These are phyloP conservation scores for Neoarius graeffei DNA, from an alignment of 2,113 vertebrate species.

Conservation along the genomic window DNA sequence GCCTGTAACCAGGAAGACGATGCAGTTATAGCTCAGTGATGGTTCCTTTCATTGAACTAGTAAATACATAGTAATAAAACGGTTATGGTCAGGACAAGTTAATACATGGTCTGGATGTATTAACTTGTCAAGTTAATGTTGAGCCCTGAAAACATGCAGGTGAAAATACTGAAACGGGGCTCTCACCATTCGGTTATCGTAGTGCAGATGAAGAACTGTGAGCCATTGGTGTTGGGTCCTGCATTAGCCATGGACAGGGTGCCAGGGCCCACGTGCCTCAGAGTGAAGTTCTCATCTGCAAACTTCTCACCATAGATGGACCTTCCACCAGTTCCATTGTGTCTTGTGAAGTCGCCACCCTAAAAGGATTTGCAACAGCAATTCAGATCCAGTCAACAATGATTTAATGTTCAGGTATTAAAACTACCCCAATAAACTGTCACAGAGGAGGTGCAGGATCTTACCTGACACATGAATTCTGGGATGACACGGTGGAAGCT, in stretches of 20 bases:
- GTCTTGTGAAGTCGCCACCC: slow-evolving; percentile 93
- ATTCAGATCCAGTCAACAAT: background rate
- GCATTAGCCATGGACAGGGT: slow-evolving; percentile 96
- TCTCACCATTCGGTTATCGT: slow-evolving; percentile 83
- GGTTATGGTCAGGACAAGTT: too few species aligned
- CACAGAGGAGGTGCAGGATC: background rate
- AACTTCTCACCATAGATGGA: slow-evolving; percentile 94
- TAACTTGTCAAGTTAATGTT: background rate
- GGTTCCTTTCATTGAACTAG: too few species aligned
- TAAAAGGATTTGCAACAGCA: slow-evolving; percentile 48
- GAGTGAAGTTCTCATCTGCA: slow-evolving; percentile 87
- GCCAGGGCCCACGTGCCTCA: slow-evolving; percentile 83
- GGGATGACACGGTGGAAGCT: slow-evolving; percentile 91
- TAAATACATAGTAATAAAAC: too few species aligned
- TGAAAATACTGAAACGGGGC: background rate
- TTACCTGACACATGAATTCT: slow-evolving; percentile 93
- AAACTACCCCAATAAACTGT: background rate
- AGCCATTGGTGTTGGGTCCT: slow-evolving; percentile 90
- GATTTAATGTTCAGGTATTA: background rate
- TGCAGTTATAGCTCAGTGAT: too few species aligned
- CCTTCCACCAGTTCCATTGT: slow-evolving; percentile 91
- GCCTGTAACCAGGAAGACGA: too few species aligned
- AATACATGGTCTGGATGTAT: background rate
- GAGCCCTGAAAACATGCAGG: too few species aligned
- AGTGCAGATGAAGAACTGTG: slow-evolving; percentile 97